Percentiles rank a stretch among this genome's conserved stretches.
Conservation (phyloP, 2,113 vertebrate species). For the Pollimyrus isidori region DNA sequence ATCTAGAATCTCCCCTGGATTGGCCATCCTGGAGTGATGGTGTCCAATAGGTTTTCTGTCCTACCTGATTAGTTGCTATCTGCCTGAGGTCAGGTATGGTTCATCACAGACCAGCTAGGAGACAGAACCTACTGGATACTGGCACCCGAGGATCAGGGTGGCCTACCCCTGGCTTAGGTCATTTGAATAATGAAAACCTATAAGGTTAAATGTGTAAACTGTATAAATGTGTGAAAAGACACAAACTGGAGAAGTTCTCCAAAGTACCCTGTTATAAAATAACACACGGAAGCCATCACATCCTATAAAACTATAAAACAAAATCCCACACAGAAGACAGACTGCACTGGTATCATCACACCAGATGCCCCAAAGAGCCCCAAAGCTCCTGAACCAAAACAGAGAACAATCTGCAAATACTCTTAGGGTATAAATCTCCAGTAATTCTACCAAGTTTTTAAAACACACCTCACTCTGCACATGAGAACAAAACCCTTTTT, state of each 20-base stretch:
- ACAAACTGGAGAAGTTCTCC: not conserved
- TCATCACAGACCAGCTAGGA: not conserved
- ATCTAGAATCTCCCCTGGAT: no score
- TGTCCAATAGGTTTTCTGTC: not conserved
- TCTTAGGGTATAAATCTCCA: not conserved
- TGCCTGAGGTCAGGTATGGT: not conserved
- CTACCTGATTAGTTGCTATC: not conserved
- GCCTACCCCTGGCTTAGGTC: not conserved
- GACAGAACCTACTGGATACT: not conserved
- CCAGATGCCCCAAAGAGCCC: not conserved
- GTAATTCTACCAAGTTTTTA: not conserved
- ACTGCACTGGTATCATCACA: not conserved
- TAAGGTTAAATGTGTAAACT: not conserved
- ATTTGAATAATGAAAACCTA: not conserved
- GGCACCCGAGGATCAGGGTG: not conserved
- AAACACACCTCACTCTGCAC: not conserved
- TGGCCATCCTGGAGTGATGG: not conserved
- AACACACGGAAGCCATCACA: not conserved
- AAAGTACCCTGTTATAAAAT: not conserved
- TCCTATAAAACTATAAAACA: not conserved
- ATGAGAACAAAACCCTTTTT: not conserved
- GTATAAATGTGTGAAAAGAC: not conserved
- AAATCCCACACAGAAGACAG: not conserved
- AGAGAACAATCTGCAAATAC: not conserved
- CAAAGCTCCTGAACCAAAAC: not conserved